Evolutionary conservation across 1,140 invertebrate species (phyloP).

Genomic region (Nephila pilipes): DNA sequence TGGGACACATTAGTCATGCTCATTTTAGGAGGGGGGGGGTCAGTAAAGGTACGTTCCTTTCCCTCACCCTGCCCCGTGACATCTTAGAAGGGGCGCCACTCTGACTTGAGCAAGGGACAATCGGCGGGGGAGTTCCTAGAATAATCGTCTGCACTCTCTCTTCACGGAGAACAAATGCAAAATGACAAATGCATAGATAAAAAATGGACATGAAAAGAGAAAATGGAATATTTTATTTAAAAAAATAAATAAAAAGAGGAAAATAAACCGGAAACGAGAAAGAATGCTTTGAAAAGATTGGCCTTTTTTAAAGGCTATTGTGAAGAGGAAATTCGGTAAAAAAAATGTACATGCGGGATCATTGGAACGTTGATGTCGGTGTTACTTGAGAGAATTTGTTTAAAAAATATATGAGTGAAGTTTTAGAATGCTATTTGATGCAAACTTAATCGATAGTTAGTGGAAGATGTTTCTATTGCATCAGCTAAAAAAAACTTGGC

Average conservation of each 20-base stretch:
- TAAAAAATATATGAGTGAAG: no score
- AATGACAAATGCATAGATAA: no score
- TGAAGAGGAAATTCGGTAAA: background rate
- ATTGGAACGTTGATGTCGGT: background rate
- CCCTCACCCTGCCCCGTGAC: background rate
- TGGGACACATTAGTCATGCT: background rate
- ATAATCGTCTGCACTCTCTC: no score
- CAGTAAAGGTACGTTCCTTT: no score
- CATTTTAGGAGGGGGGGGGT: background rate
- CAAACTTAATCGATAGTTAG: no score
- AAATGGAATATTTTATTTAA: background rate
- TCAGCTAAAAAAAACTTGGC: no score
- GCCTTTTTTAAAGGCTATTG: background rate
- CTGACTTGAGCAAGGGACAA: background rate
- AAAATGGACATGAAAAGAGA: background rate
- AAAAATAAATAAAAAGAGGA: background rate
- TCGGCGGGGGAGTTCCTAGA: background rate
- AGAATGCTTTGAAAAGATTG: slow-evolving; percentile 1
- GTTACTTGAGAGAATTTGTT: background rate
- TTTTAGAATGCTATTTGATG: no score
- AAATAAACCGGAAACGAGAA: background rate
- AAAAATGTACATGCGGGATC: background rate
- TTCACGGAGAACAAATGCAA: no score
- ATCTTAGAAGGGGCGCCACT: background rate
- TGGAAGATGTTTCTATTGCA: no score